Base-by-base conservation (phyloP, 30 jellyfish, hydroid and myxozoan genomes). In the Nemopilema nomurai region DNA sequence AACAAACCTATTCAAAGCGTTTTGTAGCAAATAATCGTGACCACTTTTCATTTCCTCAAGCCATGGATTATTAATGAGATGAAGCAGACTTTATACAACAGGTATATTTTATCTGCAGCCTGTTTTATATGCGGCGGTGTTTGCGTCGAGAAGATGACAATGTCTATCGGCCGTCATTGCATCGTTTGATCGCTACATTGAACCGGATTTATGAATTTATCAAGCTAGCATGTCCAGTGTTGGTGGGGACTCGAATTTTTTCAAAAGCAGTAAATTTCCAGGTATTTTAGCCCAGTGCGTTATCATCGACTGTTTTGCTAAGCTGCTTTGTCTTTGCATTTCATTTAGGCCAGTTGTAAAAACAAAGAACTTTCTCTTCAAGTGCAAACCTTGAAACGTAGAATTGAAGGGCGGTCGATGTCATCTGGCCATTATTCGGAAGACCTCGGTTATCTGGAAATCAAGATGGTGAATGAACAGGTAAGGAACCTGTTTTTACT, bases 361-460 rank as follows among this genome's bases (percentile, higher is more conserved):
- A 94, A 89, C 88, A 51, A 69, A 63, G 96, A 89, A 67, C 93
- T 94, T 76, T 85, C 99, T 73, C 73, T 90, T 70, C 97, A 94
- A 94, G 99, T 94, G 62, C 86, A 94, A 68, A 90, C 99, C 3
- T 75, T 94, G 76, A 80, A 87, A 51, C 91, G 94, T 62, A 63
- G 99, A 78, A 90, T 94, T 52, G 99, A 94, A 52, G 99, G 93
- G 31, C 71, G 97, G 64, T 51, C 87, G 18, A 51, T 69, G 28
- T 22, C 85, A 19, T 20, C 77, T 62, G 76, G 25, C 50, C 53
- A 62, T 4, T 76, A 72, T 31, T 23, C 84, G 7, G 89, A 79
- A 28, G 91, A 76, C 22, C 26, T 67, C 71, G 67, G 25, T 50
- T 28, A 62, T 79, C 49, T 75, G 87, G 89, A 66, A 22, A 21